Base-by-base conservation (phyloP, 2,113 vertebrate species). In the Pandion haliaetus region DNA sequence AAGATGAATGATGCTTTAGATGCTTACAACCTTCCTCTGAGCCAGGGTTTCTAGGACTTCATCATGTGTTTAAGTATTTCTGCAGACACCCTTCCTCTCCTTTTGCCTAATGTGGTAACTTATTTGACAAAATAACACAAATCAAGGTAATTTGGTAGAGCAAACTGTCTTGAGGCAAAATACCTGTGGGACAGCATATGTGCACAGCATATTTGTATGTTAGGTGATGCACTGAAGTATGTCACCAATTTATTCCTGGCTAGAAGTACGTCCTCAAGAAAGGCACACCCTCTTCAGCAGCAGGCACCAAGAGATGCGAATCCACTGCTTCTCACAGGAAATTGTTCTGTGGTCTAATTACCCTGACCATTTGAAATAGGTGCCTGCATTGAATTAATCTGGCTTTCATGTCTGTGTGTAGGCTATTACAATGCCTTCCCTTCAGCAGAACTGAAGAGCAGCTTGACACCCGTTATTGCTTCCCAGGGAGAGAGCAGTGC, bases 381-480 rank as follows among this genome's bases (percentile, higher is more conserved):
- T 83, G 14, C 5, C 65, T 74, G 19, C 69, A 91, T 63, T 86
- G 29, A 73, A 29, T 79, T 67, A 3, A 0, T 7, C 55, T 38
- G 65, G 32, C 29, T 84, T 93, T 81, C 31, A 12, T 63, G 32
- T 29, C 29, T 3, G 0, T 42, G 6, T 47, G 10, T 49, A 61
- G 20, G 54, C 24, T 34, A 70, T 9, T 70, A 50, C 17, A 80
- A 36, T 42, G 9, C 26, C n/a, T 76, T 71, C 15, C 20, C 61
- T 86, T 69, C 25, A 36, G 38, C n/a, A 71, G 63, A 59, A 40
- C 34, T 45, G 29, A 91, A 71, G 28, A 57, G 25, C 13, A 2
- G 0, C 49, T 40, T 65, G 58, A 52, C 1, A 6, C 8, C 14
- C 1, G 2, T 8, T 47, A 31, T 6, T 76, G 52, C 15, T 25